These are phyloP conservation scores for Cygnus atratus DNA, from an alignment of 2,113 vertebrate genomes.

Conservation along the genomic window DNA sequence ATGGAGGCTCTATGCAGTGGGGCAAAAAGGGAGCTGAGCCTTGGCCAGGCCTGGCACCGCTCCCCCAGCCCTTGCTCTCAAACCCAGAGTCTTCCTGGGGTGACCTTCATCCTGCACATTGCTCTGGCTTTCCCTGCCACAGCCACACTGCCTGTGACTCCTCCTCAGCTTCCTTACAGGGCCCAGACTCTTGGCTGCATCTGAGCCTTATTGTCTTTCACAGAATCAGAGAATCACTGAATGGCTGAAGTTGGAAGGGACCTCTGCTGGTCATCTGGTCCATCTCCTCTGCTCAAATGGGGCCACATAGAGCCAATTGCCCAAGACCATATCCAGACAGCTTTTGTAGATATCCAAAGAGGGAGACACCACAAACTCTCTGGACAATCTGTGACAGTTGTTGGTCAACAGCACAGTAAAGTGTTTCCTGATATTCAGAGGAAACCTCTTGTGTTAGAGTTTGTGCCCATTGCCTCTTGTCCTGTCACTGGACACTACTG, in stretches of 20 bases:
- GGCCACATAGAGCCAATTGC: too few relatives aligned
- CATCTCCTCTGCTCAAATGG: background rate
- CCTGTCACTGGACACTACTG: background rate
- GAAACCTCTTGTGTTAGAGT: background rate
- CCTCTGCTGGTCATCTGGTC: background rate
- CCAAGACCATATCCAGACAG: accelerated
- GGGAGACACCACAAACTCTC: background rate
- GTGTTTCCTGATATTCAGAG: background rate
- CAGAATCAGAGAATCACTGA: background rate
- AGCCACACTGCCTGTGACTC: background rate
- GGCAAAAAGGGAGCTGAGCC: background rate
- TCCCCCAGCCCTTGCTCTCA: background rate
- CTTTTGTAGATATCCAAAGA: background rate
- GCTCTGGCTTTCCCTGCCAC: background rate
- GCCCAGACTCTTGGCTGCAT: background rate
- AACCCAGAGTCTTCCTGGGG: too few relatives aligned
- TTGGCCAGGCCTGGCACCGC: background rate
- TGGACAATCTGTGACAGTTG: background rate
- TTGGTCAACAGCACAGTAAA: background rate
- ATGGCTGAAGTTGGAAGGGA: background rate
- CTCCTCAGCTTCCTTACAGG: background rate
- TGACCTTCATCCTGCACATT: background rate
- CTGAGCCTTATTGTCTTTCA: background rate
- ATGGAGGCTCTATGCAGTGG: background rate
- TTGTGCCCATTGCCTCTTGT: background rate